A percentile compares a stretch with the other conserved stretches of the same genome.
These are phyloP conservation scores for Rhopalosiphum padi DNA, from an alignment of 1,140 invertebrate species.

Conservation along the genomic window DNA sequence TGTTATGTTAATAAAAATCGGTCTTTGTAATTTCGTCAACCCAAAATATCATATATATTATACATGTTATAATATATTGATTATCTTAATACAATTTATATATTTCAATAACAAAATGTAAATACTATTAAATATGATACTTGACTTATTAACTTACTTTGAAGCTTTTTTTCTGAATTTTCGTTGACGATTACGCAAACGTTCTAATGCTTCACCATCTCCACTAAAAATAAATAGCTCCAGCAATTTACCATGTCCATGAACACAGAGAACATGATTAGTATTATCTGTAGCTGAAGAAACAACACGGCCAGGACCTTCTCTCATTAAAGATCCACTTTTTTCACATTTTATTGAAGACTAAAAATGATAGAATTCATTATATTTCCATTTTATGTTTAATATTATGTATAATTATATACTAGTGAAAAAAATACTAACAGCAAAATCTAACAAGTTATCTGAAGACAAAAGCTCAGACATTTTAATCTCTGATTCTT, in stretches of 20 bases:
- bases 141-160: constrained; percentile 67
- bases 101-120: neutral
- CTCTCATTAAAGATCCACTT: constrained; percentile 78
- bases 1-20: too few species aligned
- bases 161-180: constrained; percentile 73
- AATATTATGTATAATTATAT: constrained; percentile 58
- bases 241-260: constrained; percentile 80
- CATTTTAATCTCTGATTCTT: constrained; percentile 64
- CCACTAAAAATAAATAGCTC: constrained; percentile 85
- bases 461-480: constrained; percentile 62
- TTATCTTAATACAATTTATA: neutral
- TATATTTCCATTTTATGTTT: neutral
- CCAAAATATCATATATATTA: too few species aligned
- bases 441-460: constrained; percentile 69
- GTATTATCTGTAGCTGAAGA: constrained; percentile 72
- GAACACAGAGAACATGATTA: constrained; percentile 77
- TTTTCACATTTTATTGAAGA: constrained; percentile 77
- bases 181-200: constrained; percentile 76
- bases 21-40: too few species aligned
- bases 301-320: constrained; percentile 76
- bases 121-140: neutral
- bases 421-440: constrained; percentile 60
- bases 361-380: constrained; percentile 61
- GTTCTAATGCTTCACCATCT: constrained; percentile 75
- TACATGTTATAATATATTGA: too few species aligned